Evolutionary conservation across 2,113 vertebrate genomes (phyloP).

Genomic region (Brevimyrus niger): DNA sequence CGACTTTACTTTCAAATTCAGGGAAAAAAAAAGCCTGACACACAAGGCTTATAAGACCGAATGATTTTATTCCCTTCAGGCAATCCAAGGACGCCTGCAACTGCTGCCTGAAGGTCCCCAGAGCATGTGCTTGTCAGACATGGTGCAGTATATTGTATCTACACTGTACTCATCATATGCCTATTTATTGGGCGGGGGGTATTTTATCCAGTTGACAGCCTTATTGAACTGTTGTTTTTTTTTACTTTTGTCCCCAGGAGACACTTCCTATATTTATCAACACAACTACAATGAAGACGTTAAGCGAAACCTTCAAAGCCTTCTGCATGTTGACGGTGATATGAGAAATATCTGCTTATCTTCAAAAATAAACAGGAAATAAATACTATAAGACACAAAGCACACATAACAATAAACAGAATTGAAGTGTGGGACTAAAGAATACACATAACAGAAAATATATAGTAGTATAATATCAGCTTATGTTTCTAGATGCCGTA

Average conservation of each 20-base stretch:
- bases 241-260: neutral
- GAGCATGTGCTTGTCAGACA: neutral
- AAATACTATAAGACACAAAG: neutral
- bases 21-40: neutral
- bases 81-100: neutral
- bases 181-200: neutral
- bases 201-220: neutral
- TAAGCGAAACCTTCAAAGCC: neutral
- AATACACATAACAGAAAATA: neutral
- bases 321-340: neutral
- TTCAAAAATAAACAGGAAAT: constrained; percentile 3
- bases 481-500: neutral
- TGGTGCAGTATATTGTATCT: neutral
- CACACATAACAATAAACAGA: neutral
- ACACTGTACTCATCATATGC: neutral
- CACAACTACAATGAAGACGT: neutral
- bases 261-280: neutral
- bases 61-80: neutral
- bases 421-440: neutral
- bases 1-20: neutral
- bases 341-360: neutral
- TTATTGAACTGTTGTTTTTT: neutral
- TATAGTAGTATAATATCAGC: neutral
- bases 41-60: neutral
- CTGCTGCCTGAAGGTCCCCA: neutral